Base-by-base conservation (phyloP, 2,888 invertebrate genomes). In the Cepaea hortensis region DNA sequence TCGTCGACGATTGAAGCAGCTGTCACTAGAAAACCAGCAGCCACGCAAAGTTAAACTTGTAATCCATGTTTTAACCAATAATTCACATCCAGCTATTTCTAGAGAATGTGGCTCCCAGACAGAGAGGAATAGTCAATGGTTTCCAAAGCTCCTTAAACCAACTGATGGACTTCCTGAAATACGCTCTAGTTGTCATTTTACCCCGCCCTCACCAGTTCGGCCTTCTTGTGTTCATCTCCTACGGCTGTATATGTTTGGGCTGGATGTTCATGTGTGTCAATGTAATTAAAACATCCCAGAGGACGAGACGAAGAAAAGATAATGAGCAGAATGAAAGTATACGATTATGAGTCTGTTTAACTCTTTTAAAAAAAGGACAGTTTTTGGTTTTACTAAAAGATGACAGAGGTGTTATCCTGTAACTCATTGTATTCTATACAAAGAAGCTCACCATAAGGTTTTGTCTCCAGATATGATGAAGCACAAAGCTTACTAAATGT, bases 81-180 rank as follows among this genome's bases (percentile, higher is more conserved):
- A 70, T 70, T 20, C 5, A 70, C 70, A n/a, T 55, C 18, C 95
- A 95, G 91, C 91, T 95, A 35, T 93, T 95, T 87, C 95, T 95
- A 90, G 95, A 95, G 91, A 91, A 92, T 20, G 95, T 95, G 4
- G 90, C 89, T 6, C 95, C 95, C 86, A 88, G 91, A 3, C 94
- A 95, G 88, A 93, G 95, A 48, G 95, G 95, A 15, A 93, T 94
- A 7, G 94, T 95, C 23, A 94, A 94, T 88, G 95, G 95, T 6
- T 95, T 95, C 5, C 95, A 95, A 90, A 93, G 92, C 83, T 95
- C 95, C 1, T 90, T 95, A 23, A 95, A 95, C 91, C 94, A 94
- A 91, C 89, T 94, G 23, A 94, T 95, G 93, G 95, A 95, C 89
- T 93, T 95, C 90, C 79, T 95, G 55, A 95, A 95, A 90, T 95